Base-by-base conservation (phyloP, 2,888 invertebrate genomes). In the Lissocephala sabroskyi region DNA sequence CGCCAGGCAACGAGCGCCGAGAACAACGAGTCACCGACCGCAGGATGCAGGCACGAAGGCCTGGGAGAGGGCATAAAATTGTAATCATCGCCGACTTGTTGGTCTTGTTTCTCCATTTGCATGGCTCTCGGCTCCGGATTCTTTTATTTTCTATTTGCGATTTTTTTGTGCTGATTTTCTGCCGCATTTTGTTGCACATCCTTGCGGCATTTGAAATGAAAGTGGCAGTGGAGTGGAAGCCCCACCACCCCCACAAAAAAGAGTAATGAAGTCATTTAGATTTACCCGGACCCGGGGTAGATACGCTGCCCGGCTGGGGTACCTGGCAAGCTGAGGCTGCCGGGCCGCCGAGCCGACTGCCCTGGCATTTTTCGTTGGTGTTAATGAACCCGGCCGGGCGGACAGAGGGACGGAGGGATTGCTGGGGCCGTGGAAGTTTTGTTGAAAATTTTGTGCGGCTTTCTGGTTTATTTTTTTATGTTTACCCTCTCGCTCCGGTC, bases 231-330 rank as follows among this genome's bases (percentile, higher is more conserved):
- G 59, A 68, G 78, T 65, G 75, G 59, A 54, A 52, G 10, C 14
- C 42, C n/a, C 32, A 42, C 7, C 43, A 58, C 23, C 35, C n/a
- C n/a, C n/a, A n/a, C n/a, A n/a, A 52, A 65, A 55, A 70, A 63
- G 53, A 71, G 68, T 67, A 71, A 71, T 71, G 67, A 71, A 70
- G 70, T 79, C 79, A 79, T 79, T 71, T 79, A 79, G 70, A 79
- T 79, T 79, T 67, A 54, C 30, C 65, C 56, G 35, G 36, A 74
- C 79, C 73, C 62, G 77, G 70, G 74, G 74, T 70, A 70, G 79
- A 70, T 79, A 70, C 55, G 65, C 45, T 7, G 7, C 23, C 7
- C 23, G 23, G 23, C 7, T 5, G 23, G 4, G 3, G 23, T 7
- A 23, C 23, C 23, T 23, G 23, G n/a, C n/a, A 23, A 23, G 3